Conservation (phyloP, 2,113 vertebrate species). For the Podocnemis expansa region DNA sequence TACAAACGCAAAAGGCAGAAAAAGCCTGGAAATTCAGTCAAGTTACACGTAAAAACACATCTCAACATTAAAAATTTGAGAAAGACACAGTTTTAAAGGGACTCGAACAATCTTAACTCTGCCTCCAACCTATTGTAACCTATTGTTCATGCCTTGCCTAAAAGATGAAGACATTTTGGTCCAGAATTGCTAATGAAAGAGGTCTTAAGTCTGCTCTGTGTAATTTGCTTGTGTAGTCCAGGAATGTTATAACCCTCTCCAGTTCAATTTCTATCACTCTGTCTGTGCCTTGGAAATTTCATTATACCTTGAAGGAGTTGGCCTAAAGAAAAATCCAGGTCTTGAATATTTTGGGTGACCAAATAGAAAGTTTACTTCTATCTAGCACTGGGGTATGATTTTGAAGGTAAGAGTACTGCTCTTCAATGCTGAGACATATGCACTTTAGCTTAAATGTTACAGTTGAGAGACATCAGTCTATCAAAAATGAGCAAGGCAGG, state of each 20-base stretch:
- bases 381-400: not conserved
- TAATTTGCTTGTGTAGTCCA: constrained; percentile 13
- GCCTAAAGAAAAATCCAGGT: not conserved
- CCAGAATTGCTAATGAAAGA: not conserved
- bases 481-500: constrained; percentile 54
- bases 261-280: not conserved
- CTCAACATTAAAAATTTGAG: not conserved
- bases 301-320: not conserved
- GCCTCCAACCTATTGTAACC: not conserved
- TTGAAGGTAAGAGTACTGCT: not conserved
- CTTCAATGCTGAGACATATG: not conserved
- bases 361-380: not conserved
- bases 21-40: not conserved
- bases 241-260: not conserved
- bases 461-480: constrained; percentile 31
- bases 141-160: not conserved
- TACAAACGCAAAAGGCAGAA: constrained; percentile 34
- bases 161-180: not conserved
- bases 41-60: not conserved
- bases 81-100: not conserved
- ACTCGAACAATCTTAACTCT: not conserved
- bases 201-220: not conserved
- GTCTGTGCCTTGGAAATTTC: constrained; percentile 12
- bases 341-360: not conserved
- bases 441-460: constrained; percentile 42